Percentiles rank a stretch among this genome's conserved stretches.
phyloP scores from a whole-genome alignment of 2,888 invertebrate species.

The Melinaea menophilus region DNA sequence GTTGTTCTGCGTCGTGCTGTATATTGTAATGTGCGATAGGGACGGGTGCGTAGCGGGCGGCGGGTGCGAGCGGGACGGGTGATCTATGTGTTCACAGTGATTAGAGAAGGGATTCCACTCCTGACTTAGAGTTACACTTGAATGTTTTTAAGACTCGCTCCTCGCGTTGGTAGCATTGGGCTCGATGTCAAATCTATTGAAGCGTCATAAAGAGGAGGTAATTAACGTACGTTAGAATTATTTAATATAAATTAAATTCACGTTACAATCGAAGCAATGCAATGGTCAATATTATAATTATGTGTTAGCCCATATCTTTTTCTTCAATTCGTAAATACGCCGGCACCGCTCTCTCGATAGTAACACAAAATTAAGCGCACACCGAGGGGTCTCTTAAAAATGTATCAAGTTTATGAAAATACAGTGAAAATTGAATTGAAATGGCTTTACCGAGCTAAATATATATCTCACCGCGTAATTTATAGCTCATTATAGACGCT shows the following conservation, averaged over 20 bases:
- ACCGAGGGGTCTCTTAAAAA: conserved; percentile 52
- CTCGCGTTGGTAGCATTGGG: conserved; percentile 11
- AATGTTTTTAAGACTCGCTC: conserved; percentile 53
- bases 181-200: background rate
- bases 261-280: no score
- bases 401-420: conserved; percentile 50
- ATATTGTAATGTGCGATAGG: conserved; percentile 85
- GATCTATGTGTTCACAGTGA: conserved; percentile 66
- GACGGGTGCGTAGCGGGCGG: conserved; percentile 36
- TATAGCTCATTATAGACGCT: conserved; percentile 61
- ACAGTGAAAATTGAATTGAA: conserved; percentile 45
- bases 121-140: conserved; percentile 42
- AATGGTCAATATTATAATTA: no score
- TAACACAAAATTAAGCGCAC: conserved; percentile 45
- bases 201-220: background rate
- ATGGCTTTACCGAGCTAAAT: conserved; percentile 57
- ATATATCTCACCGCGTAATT: conserved; percentile 64
- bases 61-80: conserved; percentile 49
- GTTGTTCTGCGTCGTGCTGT: conserved; percentile 95
- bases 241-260: background rate
- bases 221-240: background rate
- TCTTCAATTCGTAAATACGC: conserved; percentile 25
- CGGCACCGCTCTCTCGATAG: conserved; percentile 31
- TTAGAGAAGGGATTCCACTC: conserved; percentile 54
- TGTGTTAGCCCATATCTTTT: conserved; percentile 8